phyloP scores from a whole-genome alignment of 1,140 invertebrate species.

The Tetragonula clypearis region DNA sequence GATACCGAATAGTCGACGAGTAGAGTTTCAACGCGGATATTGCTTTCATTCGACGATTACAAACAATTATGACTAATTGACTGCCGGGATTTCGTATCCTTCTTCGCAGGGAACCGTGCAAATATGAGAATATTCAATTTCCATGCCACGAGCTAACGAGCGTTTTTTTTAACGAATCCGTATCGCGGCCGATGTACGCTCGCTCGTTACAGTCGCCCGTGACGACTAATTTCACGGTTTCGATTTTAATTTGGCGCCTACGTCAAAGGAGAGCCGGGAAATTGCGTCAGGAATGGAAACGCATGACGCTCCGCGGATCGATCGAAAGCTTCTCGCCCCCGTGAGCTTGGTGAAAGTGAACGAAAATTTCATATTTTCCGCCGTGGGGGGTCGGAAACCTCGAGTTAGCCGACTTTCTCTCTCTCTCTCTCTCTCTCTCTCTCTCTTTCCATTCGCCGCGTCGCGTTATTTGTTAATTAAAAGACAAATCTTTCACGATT shows the following conservation, averaged over 20 bases:
- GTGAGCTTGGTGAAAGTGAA: neutral
- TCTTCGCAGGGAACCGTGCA: neutral
- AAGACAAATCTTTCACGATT: neutral
- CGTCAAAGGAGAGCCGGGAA: constrained; percentile 16
- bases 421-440: neutral
- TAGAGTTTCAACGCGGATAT: no score
- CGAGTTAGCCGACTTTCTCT: neutral
- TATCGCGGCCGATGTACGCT: neutral
- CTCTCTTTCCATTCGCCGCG: neutral
- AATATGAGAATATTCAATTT: neutral
- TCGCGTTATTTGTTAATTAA: neutral
- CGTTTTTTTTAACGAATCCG: constrained; percentile 1
- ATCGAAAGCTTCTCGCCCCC: neutral
- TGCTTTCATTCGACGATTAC: neutral
- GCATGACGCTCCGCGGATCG: neutral
- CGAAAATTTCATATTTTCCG: neutral
- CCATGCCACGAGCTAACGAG: neutral
- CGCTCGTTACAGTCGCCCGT: neutral
- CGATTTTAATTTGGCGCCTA: neutral
- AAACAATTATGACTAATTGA: neutral
- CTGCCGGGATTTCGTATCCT: neutral
- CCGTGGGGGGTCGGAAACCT: neutral
- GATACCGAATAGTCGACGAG: neutral
- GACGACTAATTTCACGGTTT: constrained; percentile 2
- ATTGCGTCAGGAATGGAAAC: neutral